Percentiles rank a stretch among this genome's conserved stretches.
These are phyloP conservation scores for Gopherus evgoodei DNA, from an alignment of 2,113 vertebrate species.

Conservation along the genomic window DNA sequence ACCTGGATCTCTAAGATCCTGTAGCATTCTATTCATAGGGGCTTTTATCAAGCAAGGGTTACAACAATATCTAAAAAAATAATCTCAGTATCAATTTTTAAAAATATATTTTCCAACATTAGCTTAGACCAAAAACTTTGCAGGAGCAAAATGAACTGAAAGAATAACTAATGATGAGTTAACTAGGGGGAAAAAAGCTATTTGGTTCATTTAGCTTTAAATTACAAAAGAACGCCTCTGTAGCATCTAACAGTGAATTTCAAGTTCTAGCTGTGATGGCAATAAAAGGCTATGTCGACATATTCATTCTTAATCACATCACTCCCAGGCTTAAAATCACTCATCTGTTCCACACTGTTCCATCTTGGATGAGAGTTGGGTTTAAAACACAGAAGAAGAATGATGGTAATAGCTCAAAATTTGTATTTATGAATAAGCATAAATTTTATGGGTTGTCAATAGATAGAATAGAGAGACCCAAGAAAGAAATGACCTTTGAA, in stretches of 20 bases:
- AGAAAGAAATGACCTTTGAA: neutral
- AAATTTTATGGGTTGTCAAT: neutral
- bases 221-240: neutral
- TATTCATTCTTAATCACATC: neutral
- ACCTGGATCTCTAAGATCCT: neutral
- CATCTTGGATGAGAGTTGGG: accelerated
- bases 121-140: neutral
- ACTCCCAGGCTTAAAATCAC: neutral
- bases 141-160: neutral
- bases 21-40: neutral
- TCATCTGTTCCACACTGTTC: neutral
- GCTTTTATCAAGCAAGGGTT: neutral
- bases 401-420: accelerated
- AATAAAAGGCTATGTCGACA: neutral
- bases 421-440: neutral
- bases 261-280: neutral
- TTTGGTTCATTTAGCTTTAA: neutral
- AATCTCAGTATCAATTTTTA: neutral
- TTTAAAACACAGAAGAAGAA: neutral
- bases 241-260: neutral
- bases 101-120: neutral
- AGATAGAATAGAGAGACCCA: neutral
- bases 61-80: neutral
- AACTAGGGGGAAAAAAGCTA: neutral
- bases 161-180: neutral